Conservation (phyloP, 2,888 invertebrate species). For the Cephus sareptanus region DNA sequence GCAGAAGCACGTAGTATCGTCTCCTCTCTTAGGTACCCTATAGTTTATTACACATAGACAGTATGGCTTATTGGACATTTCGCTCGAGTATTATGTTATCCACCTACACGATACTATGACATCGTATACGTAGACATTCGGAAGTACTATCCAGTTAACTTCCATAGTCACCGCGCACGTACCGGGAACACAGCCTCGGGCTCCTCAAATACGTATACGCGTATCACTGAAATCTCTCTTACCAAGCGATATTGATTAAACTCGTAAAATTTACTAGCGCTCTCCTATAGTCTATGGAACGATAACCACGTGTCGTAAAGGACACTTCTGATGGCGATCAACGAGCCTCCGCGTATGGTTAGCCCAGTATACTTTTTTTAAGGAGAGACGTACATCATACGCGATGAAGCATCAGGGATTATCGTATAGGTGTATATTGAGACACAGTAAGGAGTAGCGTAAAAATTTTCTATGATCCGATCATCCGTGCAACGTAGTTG, state of each 20-base stretch:
- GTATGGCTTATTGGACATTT: neutral
- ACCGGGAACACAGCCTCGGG: neutral
- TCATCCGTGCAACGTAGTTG: neutral
- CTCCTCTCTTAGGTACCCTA: neutral
- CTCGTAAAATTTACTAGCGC: neutral
- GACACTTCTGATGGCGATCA: neutral
- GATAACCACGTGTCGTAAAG: neutral
- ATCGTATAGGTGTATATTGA: neutral
- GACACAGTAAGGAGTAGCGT: neutral
- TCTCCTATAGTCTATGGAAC: neutral
- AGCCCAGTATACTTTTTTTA: neutral
- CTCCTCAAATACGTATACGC: neutral
- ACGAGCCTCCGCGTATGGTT: neutral
- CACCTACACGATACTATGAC: neutral
- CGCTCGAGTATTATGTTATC: neutral
- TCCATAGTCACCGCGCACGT: neutral
- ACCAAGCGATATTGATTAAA: neutral
- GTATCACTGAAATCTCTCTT: neutral
- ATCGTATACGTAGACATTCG: neutral
- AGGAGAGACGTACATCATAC: neutral
- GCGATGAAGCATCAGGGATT: neutral
- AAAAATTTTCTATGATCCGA: neutral
- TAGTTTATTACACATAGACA: neutral
- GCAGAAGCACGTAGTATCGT: neutral
- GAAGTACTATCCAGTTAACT: neutral